phyloP scores from a whole-genome alignment of 37 sponge, comb jelly and placozoan species.

The Amphimedon queenslandica region DNA sequence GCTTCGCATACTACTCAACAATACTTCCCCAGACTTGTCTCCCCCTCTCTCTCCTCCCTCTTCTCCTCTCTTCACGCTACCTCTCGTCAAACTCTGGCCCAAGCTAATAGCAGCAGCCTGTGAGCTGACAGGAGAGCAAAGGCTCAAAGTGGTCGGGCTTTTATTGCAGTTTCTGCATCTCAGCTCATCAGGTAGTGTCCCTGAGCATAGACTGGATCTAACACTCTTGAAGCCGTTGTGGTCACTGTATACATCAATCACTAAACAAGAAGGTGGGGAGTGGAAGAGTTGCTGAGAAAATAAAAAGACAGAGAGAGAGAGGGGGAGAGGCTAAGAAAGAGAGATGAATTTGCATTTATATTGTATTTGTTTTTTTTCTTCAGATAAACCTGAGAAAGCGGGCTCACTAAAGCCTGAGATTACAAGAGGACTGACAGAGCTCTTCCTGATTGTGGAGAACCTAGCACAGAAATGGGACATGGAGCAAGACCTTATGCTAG shows the following conservation, averaged over 20 bases:
- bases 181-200: background rate
- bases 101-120: slow-evolving; percentile 62
- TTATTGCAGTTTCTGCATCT: slow-evolving; percentile 38
- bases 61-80: slow-evolving; percentile 10
- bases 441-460: slow-evolving; percentile 73
- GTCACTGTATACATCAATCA: slow-evolving; percentile 67
- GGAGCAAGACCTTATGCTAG: slow-evolving; percentile 52
- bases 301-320: background rate
- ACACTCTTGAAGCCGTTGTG: slow-evolving; percentile 81
- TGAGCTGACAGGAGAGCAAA: slow-evolving; percentile 52
- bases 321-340: background rate
- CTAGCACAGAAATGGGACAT: slow-evolving; percentile 65
- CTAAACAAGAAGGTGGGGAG: slow-evolving; percentile 56
- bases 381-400: slow-evolving; percentile 23
- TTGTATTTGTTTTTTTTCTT: slow-evolving; percentile 11
- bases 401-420: slow-evolving; percentile 52
- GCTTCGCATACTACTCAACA: slow-evolving; percentile 22
- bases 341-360: background rate
- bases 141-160: slow-evolving; percentile 52
- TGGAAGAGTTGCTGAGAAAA: background rate
- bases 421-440: slow-evolving; percentile 61
- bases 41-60: background rate
- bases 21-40: background rate
- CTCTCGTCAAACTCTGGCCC: slow-evolving; percentile 63
- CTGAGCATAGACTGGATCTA: slow-evolving; percentile 44